phyloP scores from a whole-genome alignment of 2,113 vertebrate species.

The Columbina picui region DNA sequence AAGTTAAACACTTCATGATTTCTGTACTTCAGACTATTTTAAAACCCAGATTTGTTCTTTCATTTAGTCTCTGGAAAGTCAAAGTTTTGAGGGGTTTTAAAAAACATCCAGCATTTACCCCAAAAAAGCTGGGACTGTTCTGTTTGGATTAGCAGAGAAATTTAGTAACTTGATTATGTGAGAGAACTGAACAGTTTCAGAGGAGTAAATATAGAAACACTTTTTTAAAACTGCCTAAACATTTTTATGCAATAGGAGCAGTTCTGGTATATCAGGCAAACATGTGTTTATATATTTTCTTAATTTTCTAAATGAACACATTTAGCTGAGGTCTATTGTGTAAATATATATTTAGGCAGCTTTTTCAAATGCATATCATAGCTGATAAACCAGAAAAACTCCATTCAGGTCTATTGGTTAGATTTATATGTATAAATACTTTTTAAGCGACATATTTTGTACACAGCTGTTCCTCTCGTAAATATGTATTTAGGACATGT shows the following conservation, averaged over 20 bases:
- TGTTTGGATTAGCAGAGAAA: conserved; percentile 31
- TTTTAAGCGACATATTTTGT: conserved; percentile 75
- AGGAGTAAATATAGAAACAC: conserved; percentile 33
- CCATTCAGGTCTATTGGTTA: conserved; percentile 73
- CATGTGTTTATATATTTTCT: conserved; percentile 71
- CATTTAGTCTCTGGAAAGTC: conserved; percentile 50
- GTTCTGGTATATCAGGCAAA: conserved; percentile 65
- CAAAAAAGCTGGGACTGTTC: conserved; percentile 8
- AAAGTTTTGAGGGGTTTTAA: conserved; percentile 52
- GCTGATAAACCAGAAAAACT: conserved; percentile 71
- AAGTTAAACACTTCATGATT: conserved; percentile 11
- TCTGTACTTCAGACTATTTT: conserved; percentile 54
- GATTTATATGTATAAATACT: conserved; percentile 77
- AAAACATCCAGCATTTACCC: conserved; percentile 3
- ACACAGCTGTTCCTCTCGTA: conserved; percentile 70
- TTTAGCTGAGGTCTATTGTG: conserved; percentile 75
- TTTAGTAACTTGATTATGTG: background rate
- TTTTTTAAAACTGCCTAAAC: conserved; percentile 66
- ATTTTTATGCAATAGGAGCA: conserved; percentile 69
- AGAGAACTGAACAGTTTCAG: conserved; percentile 47
- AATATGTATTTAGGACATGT: conserved; percentile 72
- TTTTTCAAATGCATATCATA: conserved; percentile 75
- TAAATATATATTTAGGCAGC: conserved; percentile 77
- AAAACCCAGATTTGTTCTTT: conserved; percentile 18
- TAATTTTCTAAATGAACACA: conserved; percentile 74